A percentile compares a stretch with the other conserved stretches of the same genome.
Conservation (phyloP, 2,888 invertebrate species). For the Cheilosia soror region DNA sequence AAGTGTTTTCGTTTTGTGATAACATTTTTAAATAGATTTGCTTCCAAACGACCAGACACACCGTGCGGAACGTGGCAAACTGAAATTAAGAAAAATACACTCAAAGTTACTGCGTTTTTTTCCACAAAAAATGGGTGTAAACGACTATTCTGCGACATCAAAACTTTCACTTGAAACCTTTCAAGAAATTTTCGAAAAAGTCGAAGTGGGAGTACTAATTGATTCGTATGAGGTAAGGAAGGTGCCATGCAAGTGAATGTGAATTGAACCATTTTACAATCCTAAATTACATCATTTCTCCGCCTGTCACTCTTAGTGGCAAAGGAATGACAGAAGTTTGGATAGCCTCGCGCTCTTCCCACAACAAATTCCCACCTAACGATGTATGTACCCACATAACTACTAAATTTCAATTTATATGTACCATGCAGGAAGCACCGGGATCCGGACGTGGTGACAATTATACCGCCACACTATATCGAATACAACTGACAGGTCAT, state of each 20-base stretch:
- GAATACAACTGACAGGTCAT: slow-evolving; percentile 86
- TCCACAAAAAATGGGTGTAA: slow-evolving; percentile 76
- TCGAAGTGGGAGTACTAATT: slow-evolving; percentile 86
- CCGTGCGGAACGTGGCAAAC: neutral
- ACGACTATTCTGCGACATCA: slow-evolving; percentile 71
- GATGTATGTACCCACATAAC: neutral
- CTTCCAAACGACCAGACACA: neutral
- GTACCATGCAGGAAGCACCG: slow-evolving; percentile 85
- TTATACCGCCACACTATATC: slow-evolving; percentile 90
- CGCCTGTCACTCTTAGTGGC: neutral
- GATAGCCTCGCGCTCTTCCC: slow-evolving; percentile 27
- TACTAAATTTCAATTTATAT: slow-evolving; percentile 39
- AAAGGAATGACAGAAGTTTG: slow-evolving; percentile 30
- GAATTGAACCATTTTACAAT: neutral
- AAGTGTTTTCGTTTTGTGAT: slow-evolving; percentile 19
- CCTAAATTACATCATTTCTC: slow-evolving; percentile 44
- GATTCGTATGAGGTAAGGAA: slow-evolving; percentile 85
- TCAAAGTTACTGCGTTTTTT: neutral
- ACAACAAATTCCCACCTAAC: neutral
- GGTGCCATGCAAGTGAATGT: slow-evolving; percentile 27
- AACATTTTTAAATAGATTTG: neutral
- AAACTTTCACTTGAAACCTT: slow-evolving; percentile 85
- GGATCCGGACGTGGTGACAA: slow-evolving; percentile 91
- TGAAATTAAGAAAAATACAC: neutral
- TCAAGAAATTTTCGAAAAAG: slow-evolving; percentile 85